Evolutionary conservation across 2,888 invertebrate species (phyloP), one percentile per base, ranked within the genome.

Genomic region (Chymomyza procnemis): DNA sequence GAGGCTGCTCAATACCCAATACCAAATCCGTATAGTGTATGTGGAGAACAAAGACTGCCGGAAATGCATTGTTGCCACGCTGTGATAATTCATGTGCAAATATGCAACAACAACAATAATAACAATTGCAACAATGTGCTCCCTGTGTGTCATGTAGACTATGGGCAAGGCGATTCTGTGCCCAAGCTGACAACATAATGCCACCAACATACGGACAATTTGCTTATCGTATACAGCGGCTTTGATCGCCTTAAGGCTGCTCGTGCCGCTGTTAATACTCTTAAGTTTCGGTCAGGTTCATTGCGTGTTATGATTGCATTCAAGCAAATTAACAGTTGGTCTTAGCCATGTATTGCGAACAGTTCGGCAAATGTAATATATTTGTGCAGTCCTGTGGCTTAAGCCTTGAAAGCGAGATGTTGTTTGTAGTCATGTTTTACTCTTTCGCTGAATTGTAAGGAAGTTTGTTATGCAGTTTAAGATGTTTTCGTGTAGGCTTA

Each of bases 81-180:
- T 47, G 26, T 50, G 26, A 57, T 64, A 64, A 64, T 57, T 64
- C 64, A 64, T 64, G 50, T 50, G 48, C 34, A 64, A 64, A 50
- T 57, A 57, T 64, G 64, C 57, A 58, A 50, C n/a, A 19, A 50
- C n/a, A 19, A 18, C 21, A 21, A 14, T 22, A 47, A 60, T 26
- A 47, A 60, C 56, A 48, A 60, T 14, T 47, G 47, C 47, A 22
- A 48, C 54, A 61, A 54, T 61, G 50, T 9, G 3, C 34, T n/a
- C n/a, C n/a, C n/a, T n/a, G n/a, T 12, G 34, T 12, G 34, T 8
- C 50, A 50, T 14, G 6, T 47, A 47, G n/a, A 8, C 47, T 3
- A 14, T 16, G n/a, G n/a, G n/a, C 47, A 47, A 16, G 47, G 16
- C 16, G 14, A 47, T 4, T 12, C 14, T 16, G 16, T n/a, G n/a